These are phyloP conservation scores for Fragum whitleyi DNA, from an alignment of 2,888 invertebrate genomes.

Conservation along the genomic window DNA sequence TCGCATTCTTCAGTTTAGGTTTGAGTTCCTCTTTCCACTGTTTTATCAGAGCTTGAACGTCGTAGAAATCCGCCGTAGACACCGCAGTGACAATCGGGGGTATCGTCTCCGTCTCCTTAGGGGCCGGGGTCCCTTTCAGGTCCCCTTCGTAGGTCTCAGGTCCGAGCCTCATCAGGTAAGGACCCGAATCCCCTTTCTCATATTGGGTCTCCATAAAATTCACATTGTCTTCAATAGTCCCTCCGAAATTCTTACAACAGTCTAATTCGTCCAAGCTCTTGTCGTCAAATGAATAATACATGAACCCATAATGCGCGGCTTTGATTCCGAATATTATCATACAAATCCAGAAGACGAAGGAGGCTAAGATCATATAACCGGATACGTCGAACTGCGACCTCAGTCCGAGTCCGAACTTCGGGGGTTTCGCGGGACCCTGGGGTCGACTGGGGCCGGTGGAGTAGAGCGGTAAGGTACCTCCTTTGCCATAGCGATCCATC, in stretches of 20 bases:
- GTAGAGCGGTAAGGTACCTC: slow-evolving; percentile 49
- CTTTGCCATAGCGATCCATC: slow-evolving; percentile 52
- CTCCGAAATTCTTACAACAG: slow-evolving; percentile 62
- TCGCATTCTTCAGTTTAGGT: slow-evolving; percentile 51
- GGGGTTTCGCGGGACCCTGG: background rate
- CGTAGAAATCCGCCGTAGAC: slow-evolving; percentile 71
- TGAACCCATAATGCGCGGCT: slow-evolving; percentile 51
- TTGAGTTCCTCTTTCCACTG: slow-evolving; percentile 69
- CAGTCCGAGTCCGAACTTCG: slow-evolving; percentile 24
- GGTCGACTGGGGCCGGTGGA: background rate
- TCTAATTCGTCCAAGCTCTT: slow-evolving; percentile 38
- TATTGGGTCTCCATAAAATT: slow-evolving; percentile 65
- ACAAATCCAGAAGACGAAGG: slow-evolving; percentile 60
- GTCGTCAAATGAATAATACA: slow-evolving; percentile 63
- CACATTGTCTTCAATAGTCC: slow-evolving; percentile 62
- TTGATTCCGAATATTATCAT: slow-evolving; percentile 51
- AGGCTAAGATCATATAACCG: slow-evolving; percentile 64
- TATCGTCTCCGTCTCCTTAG: slow-evolving; percentile 58
- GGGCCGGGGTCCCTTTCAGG: slow-evolving; percentile 68
- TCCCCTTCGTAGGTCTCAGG: slow-evolving; percentile 62
- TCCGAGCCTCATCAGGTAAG: slow-evolving; percentile 72
- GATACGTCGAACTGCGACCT: slow-evolving; percentile 58
- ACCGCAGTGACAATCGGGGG: slow-evolving; percentile 77
- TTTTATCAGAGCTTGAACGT: slow-evolving; percentile 72
- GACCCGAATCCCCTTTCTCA: slow-evolving; percentile 71